Evolutionary conservation across 1,140 invertebrate species (phyloP), one percentile per base, ranked within the genome.

Genomic region (Cecropterus lyciades): DNA sequence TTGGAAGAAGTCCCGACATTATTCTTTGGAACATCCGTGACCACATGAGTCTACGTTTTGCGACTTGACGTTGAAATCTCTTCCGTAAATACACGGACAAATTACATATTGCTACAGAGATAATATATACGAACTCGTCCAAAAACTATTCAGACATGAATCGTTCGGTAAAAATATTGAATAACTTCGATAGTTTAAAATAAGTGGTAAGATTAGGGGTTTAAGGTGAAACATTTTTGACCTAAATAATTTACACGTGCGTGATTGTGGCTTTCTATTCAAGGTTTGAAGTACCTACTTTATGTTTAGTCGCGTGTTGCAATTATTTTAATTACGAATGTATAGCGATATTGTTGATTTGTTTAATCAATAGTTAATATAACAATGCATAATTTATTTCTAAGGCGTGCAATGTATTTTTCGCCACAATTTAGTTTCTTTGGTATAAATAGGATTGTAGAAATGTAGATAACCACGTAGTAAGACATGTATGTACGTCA

Each of bases 1-100:
- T 67, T 97, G 96, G 96, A 97, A 97, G 87, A 94, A 95, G 64
- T 96, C 96, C 55, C 95, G 96, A 55, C 96, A 96, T 80, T 96
- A 96, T 84, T 97, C 96, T 17, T 89, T 97, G 86, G 96, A 97
- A 87, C 96, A 97, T 76, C 92, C 92, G 70, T 93, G 90, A 93
- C 79, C 67, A 70, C 24, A 72, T 48, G 71, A 73, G 67, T 56
- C 67, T 20, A 70, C 30, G 37, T 60, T 67, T 45, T 65, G 55
- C 30, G 64, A 72, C 53, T 55, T 72, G 52, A 77, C 70, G 40
- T 73, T 75, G 59, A 81, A 79, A 71, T 77, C 75, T 66, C 70
- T 80, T 30, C 75, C 75, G 52, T 77, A 65, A 72, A 59, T 16
- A 27, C 3, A 14, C 14, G 52, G n/a, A 14, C 17, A 9, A 11